A percentile compares a stretch with the other conserved stretches of the same genome.
phyloP scores from a whole-genome alignment of 2,113 vertebrate genomes.

The Holacanthus passer region DNA sequence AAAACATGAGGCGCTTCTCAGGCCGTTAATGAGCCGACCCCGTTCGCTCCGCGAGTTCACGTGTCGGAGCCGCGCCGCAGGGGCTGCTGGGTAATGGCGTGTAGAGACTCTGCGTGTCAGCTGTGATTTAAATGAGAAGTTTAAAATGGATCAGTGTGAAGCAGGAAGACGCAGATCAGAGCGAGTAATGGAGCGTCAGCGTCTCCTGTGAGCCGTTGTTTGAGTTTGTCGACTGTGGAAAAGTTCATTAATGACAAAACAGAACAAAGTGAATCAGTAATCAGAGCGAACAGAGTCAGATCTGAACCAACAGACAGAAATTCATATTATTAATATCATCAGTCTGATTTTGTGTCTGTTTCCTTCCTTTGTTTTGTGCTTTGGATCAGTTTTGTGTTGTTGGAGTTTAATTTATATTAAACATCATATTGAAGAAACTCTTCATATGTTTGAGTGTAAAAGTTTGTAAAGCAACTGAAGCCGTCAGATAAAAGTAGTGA shows the following conservation, averaged over 20 bases:
- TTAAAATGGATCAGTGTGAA: background rate
- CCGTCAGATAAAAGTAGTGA: too few relatives aligned
- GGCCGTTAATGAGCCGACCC: constrained; percentile 18
- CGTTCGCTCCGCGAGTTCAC: background rate
- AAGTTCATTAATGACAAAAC: background rate
- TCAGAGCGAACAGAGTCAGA: background rate
- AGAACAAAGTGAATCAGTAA: background rate
- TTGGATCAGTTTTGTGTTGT: too few relatives aligned
- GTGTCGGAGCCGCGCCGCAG: constrained; percentile 1
- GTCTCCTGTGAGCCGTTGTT: background rate
- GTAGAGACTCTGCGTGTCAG: background rate
- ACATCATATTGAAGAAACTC: too few relatives aligned
- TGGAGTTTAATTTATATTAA: too few relatives aligned
- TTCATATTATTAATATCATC: too few relatives aligned
- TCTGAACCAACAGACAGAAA: background rate
- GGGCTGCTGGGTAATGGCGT: constrained; percentile 46
- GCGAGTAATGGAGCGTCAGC: background rate
- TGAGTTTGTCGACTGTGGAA: background rate
- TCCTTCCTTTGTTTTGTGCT: too few relatives aligned
- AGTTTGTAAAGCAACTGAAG: too few relatives aligned
- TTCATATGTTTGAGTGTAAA: too few relatives aligned
- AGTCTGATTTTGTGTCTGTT: too few relatives aligned
- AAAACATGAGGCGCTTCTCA: background rate
- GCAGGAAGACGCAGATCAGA: background rate
- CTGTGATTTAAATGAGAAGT: constrained; percentile 13